Percentiles rank a stretch among this genome's conserved stretches.
These are phyloP conservation scores for Cepaea nemoralis DNA, from an alignment of 1,140 invertebrate species.

Conservation along the genomic window DNA sequence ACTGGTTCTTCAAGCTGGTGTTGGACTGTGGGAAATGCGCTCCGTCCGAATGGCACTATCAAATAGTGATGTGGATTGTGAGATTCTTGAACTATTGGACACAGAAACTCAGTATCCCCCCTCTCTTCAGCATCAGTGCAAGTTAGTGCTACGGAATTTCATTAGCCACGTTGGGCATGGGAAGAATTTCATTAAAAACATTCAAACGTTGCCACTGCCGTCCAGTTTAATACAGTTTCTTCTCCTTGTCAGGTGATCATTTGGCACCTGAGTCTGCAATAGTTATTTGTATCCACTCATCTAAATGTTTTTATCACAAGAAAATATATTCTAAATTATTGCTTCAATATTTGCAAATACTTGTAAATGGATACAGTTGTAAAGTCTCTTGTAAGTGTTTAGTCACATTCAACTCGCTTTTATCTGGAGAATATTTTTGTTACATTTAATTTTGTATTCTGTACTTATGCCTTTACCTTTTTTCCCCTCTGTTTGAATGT, in stretches of 20 bases:
- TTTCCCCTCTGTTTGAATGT: too few relatives aligned
- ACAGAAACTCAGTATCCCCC: slow-evolving; percentile 56
- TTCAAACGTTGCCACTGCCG: slow-evolving; percentile 54
- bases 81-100: slow-evolving; percentile 58
- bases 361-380: too few relatives aligned
- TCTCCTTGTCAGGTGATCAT: slow-evolving; percentile 46
- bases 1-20: slow-evolving; percentile 61
- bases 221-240: slow-evolving; percentile 55
- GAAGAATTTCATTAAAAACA: slow-evolving; percentile 54
- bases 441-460: too few relatives aligned
- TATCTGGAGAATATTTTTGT: too few relatives aligned
- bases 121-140: slow-evolving; percentile 62
- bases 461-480: too few relatives aligned
- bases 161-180: slow-evolving; percentile 49
- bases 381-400: too few relatives aligned
- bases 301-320: too few relatives aligned
- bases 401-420: too few relatives aligned
- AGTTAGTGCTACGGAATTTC: slow-evolving; percentile 51
- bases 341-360: too few relatives aligned
- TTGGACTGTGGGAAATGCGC: slow-evolving; percentile 57
- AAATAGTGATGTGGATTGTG: slow-evolving; percentile 54
- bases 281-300: background rate
- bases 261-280: too few relatives aligned
- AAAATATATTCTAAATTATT: too few relatives aligned
- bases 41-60: slow-evolving; percentile 57